Percentiles rank a stretch among this genome's conserved stretches.
These are phyloP conservation scores for Phycodurus eques DNA, from an alignment of 2,113 vertebrate genomes.

Conservation along the genomic window DNA sequence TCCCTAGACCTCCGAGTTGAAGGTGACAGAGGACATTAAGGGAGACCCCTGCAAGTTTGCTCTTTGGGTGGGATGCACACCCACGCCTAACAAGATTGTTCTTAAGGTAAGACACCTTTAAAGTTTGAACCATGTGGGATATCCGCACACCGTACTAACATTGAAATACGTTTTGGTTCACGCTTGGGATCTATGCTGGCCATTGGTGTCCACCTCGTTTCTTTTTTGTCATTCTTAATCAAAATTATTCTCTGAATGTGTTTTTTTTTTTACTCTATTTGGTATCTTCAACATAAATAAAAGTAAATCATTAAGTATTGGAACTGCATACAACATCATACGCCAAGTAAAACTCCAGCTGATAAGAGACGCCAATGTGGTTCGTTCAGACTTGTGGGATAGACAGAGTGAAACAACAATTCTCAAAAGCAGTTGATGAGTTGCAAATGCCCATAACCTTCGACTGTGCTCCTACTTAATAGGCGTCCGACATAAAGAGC, in stretches of 20 bases:
- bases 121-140: slow-evolving; percentile 24
- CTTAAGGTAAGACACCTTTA: slow-evolving; percentile 82
- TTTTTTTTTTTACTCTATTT: too few species aligned
- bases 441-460: neutral
- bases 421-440: neutral
- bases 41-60: slow-evolving; percentile 99
- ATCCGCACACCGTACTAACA: neutral
- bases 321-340: too few species aligned
- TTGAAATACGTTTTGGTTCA: neutral
- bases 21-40: slow-evolving; percentile 96
- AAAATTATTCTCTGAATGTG: too few species aligned
- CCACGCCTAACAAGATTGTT: slow-evolving; percentile 98
- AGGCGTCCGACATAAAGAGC: slow-evolving; percentile 97
- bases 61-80: slow-evolving; percentile 93
- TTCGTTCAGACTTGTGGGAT: slow-evolving; percentile 43
- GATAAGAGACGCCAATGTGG: slow-evolving; percentile 11
- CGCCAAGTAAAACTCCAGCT: neutral
- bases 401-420: slow-evolving; percentile 36
- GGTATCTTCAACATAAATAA: too few species aligned
- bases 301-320: too few species aligned
- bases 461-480: neutral
- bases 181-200: too few species aligned
- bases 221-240: too few species aligned
- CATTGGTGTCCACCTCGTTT: too few species aligned
- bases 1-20: slow-evolving; percentile 90